Base-by-base conservation (phyloP, 1,140 invertebrate genomes). In the Sycophaga agraensis region DNA sequence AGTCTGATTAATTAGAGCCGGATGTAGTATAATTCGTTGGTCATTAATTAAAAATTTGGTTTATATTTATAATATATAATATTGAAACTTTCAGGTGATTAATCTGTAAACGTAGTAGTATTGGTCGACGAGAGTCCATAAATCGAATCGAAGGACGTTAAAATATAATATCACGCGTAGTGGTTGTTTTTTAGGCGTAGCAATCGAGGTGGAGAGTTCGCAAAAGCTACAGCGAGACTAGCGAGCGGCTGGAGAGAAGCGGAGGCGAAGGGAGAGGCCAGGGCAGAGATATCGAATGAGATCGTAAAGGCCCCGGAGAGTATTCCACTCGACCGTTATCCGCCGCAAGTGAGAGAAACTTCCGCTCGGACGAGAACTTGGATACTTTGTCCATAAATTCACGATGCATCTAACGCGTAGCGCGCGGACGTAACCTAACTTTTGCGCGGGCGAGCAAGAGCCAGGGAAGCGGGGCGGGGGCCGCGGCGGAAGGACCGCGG, bases 351-450 rank as follows among this genome's bases (percentile, higher is more conserved):
- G 51, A 34, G 43, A 62, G 59, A 62, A 62, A 55, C 59, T 62
- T 62, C 22, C 22, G 50, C 35, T 55, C 43, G 59, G 51, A 62
- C 50, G 49, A 46, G 22, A 55, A 62, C 22, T 62, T 62, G 4
- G 34, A 55, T 62, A 55, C 59, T 49, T 55, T 34, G 50, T 55
- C 50, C 51, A 62, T 62, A 62, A 62, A 62, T 62, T 62, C 59
- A 49, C 31, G 59, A 55, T 48, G 51, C 59, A 55, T 54, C 50
- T 54, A 61, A 61, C 31, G 28, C 37, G n/a, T 53, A 7, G 49
- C 48, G 21, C 42, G 35, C 49, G 19, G 21, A 59, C 26, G 48
- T 51, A 46, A 34, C 8, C n/a, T 11, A 61, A 62, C 34, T 62
- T 62, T 62, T 9, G 39, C 51, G 31, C 22, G 50, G 40, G 28